phyloP scores from a whole-genome alignment of 2,797 vertebrate species.

The Phrynocephalus forsythii region DNA sequence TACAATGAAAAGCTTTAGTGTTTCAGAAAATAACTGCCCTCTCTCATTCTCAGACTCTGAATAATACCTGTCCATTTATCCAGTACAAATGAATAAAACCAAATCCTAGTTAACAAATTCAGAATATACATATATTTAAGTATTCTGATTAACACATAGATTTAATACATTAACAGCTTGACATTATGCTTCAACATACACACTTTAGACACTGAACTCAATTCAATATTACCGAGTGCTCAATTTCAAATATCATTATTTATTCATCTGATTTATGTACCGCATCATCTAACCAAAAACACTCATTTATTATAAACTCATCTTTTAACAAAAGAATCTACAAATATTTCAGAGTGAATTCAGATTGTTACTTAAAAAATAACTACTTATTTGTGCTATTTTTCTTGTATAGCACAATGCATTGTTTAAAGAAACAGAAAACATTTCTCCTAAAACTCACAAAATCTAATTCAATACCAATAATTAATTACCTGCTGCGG shows the following conservation, averaged over 20 bases:
- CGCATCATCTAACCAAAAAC: no score
- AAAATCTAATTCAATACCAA: not conserved
- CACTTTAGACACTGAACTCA: not conserved
- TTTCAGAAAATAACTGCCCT: no score
- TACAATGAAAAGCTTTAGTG: not conserved
- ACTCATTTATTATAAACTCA: not conserved
- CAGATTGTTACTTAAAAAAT: not conserved
- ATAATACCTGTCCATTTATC: not conserved
- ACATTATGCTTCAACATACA: not conserved
- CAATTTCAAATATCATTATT: not conserved
- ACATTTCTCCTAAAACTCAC: not conserved
- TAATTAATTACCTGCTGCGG: constrained; percentile 91
- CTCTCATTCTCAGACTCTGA: not conserved
- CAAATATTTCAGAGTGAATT: not conserved
- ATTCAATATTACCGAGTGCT: not conserved
- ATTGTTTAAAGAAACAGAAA: not conserved
- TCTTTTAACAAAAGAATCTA: not conserved
- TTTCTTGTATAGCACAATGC: not conserved
- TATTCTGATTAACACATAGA: not conserved
- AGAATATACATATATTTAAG: not conserved
- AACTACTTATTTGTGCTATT: not conserved
- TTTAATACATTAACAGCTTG: not conserved
- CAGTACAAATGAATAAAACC: not conserved
- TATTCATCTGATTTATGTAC: not conserved
- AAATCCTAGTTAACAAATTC: not conserved